These are phyloP conservation scores for Poecile montanus DNA, from an alignment of 2,797 vertebrate genomes.

Conservation along the genomic window DNA sequence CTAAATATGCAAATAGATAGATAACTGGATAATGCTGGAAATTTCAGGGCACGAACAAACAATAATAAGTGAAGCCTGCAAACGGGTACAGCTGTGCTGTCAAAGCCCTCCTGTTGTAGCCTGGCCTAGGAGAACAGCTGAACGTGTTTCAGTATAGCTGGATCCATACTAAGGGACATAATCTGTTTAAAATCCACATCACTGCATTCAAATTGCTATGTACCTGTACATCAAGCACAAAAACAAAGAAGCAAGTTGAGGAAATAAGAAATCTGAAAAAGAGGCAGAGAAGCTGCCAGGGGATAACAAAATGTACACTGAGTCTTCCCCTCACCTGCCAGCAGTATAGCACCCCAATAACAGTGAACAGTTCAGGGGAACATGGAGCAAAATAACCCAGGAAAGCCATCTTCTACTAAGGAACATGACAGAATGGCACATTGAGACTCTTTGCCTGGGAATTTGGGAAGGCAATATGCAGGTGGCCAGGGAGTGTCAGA, in stretches of 20 bases:
- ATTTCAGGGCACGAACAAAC: background rate
- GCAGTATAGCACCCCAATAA: background rate
- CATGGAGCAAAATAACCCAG: background rate
- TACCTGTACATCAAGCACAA: background rate
- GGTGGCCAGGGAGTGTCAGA: background rate
- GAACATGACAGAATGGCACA: fast-evolving
- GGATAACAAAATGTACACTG: background rate
- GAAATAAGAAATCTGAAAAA: background rate
- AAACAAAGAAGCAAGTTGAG: background rate
- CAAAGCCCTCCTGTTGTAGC: background rate
- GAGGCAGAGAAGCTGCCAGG: background rate
- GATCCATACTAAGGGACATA: background rate
- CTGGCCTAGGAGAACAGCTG: background rate
- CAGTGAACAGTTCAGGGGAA: background rate
- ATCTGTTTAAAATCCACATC: background rate
- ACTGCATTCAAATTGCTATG: background rate
- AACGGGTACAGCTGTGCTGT: background rate
- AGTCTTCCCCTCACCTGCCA: background rate
- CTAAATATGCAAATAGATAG: background rate
- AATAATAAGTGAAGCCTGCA: background rate
- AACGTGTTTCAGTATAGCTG: background rate
- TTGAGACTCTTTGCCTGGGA: fast-evolving
- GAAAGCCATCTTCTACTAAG: background rate
- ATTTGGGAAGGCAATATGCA: background rate
- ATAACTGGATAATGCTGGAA: background rate